These are phyloP conservation scores for Tineola bisselliella DNA, from an alignment of 2,888 invertebrate species.

Conservation along the genomic window DNA sequence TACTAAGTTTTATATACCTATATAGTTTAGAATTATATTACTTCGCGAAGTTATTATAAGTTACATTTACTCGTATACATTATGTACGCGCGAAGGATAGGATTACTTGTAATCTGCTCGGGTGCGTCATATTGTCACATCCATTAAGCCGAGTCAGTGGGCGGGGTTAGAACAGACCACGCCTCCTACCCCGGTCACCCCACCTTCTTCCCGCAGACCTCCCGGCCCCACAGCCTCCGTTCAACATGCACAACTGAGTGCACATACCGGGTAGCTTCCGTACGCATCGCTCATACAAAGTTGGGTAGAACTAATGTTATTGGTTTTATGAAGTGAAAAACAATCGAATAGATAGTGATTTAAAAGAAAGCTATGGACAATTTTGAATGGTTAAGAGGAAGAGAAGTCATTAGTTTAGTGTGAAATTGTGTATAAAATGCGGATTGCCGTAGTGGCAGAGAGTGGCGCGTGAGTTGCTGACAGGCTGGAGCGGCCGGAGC, in stretches of 20 bases:
- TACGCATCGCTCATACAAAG: background rate
- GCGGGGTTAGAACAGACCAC: slow-evolving; percentile 40
- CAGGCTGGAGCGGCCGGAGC: slow-evolving; percentile 21
- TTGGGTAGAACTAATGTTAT: background rate
- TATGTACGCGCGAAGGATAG: slow-evolving; percentile 14
- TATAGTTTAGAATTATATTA: background rate
- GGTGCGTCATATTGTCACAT: slow-evolving; percentile 64
- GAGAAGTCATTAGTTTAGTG: background rate
- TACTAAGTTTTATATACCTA: too few species aligned
- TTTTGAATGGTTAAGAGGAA: background rate
- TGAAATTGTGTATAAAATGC: background rate
- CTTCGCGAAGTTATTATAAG: background rate
- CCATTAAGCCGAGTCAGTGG: slow-evolving; percentile 49
- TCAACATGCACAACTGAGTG: background rate
- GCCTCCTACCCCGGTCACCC: slow-evolving; percentile 23
- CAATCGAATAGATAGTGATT: background rate
- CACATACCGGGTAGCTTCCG: background rate
- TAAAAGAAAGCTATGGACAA: background rate
- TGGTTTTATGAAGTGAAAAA: background rate
- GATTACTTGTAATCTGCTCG: slow-evolving; percentile 23
- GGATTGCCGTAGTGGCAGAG: background rate
- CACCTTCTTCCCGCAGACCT: slow-evolving; percentile 17
- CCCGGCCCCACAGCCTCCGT: slow-evolving; percentile 16
- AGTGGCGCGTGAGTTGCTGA: background rate
- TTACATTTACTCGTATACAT: slow-evolving; percentile 2